phyloP scores from a whole-genome alignment of 2,888 invertebrate genomes.

The Xestobium rufovillosum region DNA sequence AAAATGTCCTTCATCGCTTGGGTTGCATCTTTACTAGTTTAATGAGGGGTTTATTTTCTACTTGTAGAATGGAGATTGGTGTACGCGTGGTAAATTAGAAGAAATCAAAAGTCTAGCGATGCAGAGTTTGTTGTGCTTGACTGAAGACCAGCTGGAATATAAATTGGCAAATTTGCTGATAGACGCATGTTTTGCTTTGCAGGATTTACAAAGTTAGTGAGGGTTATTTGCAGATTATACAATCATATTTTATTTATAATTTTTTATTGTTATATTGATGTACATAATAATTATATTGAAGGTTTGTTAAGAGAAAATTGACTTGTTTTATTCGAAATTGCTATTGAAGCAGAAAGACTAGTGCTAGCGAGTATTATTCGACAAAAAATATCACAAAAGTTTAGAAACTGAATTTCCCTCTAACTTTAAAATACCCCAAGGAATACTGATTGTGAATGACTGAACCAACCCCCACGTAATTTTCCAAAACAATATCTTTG shows the following conservation, averaged over 20 bases:
- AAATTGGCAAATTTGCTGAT: slow-evolving; percentile 45
- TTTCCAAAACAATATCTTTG: slow-evolving; percentile 67
- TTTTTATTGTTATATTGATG: too few relatives aligned
- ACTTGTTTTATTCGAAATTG: too few relatives aligned
- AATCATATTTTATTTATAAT: too few relatives aligned
- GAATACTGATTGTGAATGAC: slow-evolving; percentile 74
- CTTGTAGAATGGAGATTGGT: slow-evolving; percentile 39
- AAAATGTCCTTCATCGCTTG: too few relatives aligned
- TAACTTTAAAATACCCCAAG: slow-evolving; percentile 79
- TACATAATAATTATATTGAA: too few relatives aligned
- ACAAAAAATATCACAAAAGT: too few relatives aligned
- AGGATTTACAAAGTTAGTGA: slow-evolving; percentile 26
- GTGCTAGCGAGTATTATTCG: too few relatives aligned
- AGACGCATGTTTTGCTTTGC: slow-evolving; percentile 43
- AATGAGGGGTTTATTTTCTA: slow-evolving; percentile 16
- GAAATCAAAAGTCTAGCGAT: slow-evolving; percentile 40
- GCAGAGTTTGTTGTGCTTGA: slow-evolving; percentile 41
- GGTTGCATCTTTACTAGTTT: too few relatives aligned
- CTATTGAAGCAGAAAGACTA: too few relatives aligned
- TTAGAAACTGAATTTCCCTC: slow-evolving; percentile 80
- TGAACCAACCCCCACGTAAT: slow-evolving; percentile 72
- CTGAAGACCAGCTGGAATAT: slow-evolving; percentile 38
- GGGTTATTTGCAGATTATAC: too few relatives aligned
- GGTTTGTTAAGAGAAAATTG: too few relatives aligned
- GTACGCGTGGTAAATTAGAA: slow-evolving; percentile 34